Conservation (phyloP, 2,797 vertebrate genomes). For the Choloepus didactylus region DNA sequence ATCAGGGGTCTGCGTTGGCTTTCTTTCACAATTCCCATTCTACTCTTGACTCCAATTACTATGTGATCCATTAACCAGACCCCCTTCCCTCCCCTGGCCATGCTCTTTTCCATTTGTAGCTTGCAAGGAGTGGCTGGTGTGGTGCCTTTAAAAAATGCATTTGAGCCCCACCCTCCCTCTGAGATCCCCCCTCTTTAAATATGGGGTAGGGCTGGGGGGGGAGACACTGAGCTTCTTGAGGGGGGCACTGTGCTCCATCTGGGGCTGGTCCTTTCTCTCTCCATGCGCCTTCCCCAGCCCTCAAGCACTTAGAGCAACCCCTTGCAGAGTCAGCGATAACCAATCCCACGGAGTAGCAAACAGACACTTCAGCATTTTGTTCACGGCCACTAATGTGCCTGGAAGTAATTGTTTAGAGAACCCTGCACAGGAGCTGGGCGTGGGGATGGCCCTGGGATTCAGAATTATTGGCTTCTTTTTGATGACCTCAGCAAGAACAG, state of each 20-base stretch:
- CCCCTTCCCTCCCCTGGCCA: neutral
- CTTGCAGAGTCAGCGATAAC: constrained; percentile 88
- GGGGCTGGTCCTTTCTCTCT: constrained; percentile 61
- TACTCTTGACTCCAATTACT: constrained; percentile 77
- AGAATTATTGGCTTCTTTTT: constrained; percentile 76
- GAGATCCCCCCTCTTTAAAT: constrained; percentile 9
- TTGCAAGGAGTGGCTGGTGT: constrained; percentile 62
- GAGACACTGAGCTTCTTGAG: constrained; percentile 45
- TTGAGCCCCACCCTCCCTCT: constrained; percentile 21
- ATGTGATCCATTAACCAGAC: constrained; percentile 63
- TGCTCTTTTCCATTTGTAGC: constrained; percentile 25
- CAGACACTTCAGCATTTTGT: constrained; percentile 88
- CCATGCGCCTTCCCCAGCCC: constrained; percentile 75
- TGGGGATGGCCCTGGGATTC: neutral
- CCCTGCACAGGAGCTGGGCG: constrained; percentile 49
- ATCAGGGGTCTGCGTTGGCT: constrained; percentile 54
- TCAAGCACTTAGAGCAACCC: constrained; percentile 84
- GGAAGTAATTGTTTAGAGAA: constrained; percentile 87
- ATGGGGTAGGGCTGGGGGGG: neutral
- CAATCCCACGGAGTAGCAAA: constrained; percentile 86
- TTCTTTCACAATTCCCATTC: constrained; percentile 58
- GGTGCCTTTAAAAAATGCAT: constrained; percentile 75
- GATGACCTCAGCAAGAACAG: constrained; percentile 63
- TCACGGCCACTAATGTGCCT: constrained; percentile 83
- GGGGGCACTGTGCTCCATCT: neutral